Evolutionary conservation across 2,888 invertebrate species (phyloP).

Genomic region (Pimpla rufipes): DNA sequence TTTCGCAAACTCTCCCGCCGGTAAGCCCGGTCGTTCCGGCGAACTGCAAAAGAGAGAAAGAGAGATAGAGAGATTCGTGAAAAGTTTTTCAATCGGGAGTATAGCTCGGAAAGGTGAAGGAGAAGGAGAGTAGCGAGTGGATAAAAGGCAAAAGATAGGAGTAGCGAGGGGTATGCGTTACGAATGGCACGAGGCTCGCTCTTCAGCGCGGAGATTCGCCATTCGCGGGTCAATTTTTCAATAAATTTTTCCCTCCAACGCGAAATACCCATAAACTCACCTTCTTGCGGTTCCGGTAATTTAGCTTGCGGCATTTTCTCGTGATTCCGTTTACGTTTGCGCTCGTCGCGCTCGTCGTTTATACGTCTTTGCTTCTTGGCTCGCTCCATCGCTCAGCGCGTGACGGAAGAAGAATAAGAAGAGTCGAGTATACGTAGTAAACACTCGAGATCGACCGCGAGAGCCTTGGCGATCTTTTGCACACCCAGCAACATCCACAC

Average conservation of each 20-base stretch:
- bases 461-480: constrained; percentile 65
- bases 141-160: constrained; percentile 27
- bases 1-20: constrained; percentile 66
- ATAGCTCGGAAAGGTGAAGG: constrained; percentile 34
- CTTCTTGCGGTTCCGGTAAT: constrained; percentile 15
- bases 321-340: constrained; percentile 2
- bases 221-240: constrained; percentile 41
- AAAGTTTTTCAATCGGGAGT: constrained; percentile 81
- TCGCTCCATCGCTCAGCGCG: constrained; percentile 15
- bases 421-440: constrained; percentile 73
- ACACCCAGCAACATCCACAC: constrained; percentile 2
- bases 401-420: constrained; percentile 31
- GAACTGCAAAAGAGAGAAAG: constrained; percentile 36
- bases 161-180: constrained; percentile 32
- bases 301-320: constrained; percentile 29
- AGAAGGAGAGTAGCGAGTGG: constrained; percentile 5
- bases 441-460: constrained; percentile 79
- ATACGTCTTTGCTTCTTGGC: constrained; percentile 15
- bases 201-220: constrained; percentile 14
- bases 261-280: constrained; percentile 10
- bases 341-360: constrained; percentile 17
- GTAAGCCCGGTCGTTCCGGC: constrained; percentile 65
- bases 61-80: constrained; percentile 56
- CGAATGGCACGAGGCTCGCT: constrained; percentile 3
- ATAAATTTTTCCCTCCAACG: constrained; percentile 16